Evolutionary conservation across 2,888 invertebrate species (phyloP), one percentile per base, ranked within the genome.

Genomic region (Nipponacmea schrenckii): DNA sequence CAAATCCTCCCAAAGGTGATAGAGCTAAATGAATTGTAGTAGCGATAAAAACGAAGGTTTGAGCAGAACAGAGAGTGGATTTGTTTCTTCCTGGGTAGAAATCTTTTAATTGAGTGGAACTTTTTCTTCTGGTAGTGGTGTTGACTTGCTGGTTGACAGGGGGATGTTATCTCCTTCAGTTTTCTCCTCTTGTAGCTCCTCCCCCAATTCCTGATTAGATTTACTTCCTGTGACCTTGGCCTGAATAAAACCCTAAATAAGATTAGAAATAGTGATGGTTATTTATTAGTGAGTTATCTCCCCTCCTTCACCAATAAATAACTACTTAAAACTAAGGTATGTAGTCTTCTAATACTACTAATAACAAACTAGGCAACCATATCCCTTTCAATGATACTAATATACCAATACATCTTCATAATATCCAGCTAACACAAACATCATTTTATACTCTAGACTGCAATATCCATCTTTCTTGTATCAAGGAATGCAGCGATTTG

Each of bases 211-310:
- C 31, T 77, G 74, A 62, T 83, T 84, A 2, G 87, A 86, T 69
- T 84, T 83, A 75, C 86, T 87, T 5, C 87, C 85, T 14, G 82
- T 78, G 46, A 87, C 85, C 69, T 84, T 84, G 45, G 85, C 81
- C 87, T 87, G 81, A 27, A 81, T 77, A 68, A 68, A 48, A 65
- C n/a, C 14, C n/a, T 24, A 66, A 63, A 26, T 64, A 64, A 62
- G 44, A 64, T 27, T n/a, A 20, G 17, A 62, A 64, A 20, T 31
- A 56, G 31, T 17, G 31, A 17, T 26, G 24, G 27, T 27, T 50
- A 62, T 10, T 26, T n/a, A 10, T 27, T 1, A 66, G 24, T 56
- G 56, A 56, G 24, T 56, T 56, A 12, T 56, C 56, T 24, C 56
- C 56, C 24, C 20, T 20, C 56, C 8, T 39, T 39, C 39, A 39